Base-by-base conservation (phyloP, 1,140 invertebrate species). In the Chrysopa pallens region DNA sequence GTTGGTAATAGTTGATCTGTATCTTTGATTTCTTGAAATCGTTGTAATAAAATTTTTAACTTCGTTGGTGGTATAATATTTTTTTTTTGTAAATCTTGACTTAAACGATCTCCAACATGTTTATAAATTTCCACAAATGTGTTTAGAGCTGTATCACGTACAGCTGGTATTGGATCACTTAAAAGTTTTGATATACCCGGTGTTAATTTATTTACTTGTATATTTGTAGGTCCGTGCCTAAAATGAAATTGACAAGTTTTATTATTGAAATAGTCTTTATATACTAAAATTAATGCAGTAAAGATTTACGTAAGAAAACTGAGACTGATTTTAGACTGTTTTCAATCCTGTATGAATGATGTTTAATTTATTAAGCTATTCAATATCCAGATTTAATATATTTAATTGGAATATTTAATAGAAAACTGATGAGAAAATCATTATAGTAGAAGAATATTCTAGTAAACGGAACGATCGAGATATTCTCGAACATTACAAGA, bases 101-200 rank as follows among this genome's bases (percentile, higher is more conserved):
- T 61, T 38, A 96, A 66, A 61, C 80, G 75, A 58, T 96, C 91
- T 48, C 91, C 91, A 39, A 94, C 86, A 61, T 94, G 89, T 55
- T 85, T 76, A 60, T 95, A 95, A 23, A 94, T 80, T 58, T 93
- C 85, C 13, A 90, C 80, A 35, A 94, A 57, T 6, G 89, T 83
- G 50, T 75, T 76, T 51, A 88, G 73, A 4, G 90, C 86, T 11
- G 83, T 78, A 56, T 95, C 90, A 28, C 91, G 63, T 29, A 93
- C 90, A 46, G 83, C 75, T 12, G 76, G 73, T 47, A 79, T 86
- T n/a, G 85, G 86, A 69, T 95, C 90, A 1, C 83, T 81, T n/a
- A 93, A 61, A 42, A 93, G 61, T 53, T 83, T 83, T 4, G 86
- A 82, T 31, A 94, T 76, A 44, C 73, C 73, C 1, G 85, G 83